Evolutionary conservation across 2,113 vertebrate species (phyloP).

Genomic region (Oreochromis tanganicae): DNA sequence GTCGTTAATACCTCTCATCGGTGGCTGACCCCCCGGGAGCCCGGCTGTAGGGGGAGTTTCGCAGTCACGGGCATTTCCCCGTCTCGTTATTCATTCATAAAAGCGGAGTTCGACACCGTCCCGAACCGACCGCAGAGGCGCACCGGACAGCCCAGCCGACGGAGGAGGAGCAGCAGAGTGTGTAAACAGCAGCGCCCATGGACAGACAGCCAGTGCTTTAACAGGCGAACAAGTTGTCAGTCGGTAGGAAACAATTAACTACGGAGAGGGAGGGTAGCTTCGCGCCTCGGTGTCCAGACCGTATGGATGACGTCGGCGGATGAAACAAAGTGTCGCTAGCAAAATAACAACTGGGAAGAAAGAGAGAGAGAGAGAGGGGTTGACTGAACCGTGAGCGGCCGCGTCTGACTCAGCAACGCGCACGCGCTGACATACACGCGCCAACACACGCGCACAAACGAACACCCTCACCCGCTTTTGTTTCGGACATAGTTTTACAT

Average conservation of each 20-base stretch:
- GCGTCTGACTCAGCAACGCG: constrained; percentile 71
- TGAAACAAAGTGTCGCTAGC: constrained; percentile 21
- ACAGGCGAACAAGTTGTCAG: constrained; percentile 54
- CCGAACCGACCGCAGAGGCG: constrained; percentile 50
- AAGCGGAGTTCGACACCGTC: constrained; percentile 43
- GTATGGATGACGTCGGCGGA: constrained; percentile 44
- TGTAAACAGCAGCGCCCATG: constrained; percentile 48
- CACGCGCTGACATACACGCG: not conserved
- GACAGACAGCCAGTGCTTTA: constrained; percentile 50
- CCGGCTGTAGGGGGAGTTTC: constrained; percentile 37
- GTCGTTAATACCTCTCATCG: constrained; percentile 63
- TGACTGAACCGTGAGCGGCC: not conserved
- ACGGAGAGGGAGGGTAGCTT: not conserved
- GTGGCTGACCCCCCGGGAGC: constrained; percentile 46
- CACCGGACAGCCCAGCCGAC: constrained; percentile 41
- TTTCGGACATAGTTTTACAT: not conserved
- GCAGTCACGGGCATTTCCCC: constrained; percentile 43
- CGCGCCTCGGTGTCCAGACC: constrained; percentile 5
- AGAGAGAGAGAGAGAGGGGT: not conserved
- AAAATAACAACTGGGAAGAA: not conserved
- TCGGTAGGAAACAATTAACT: constrained; percentile 1
- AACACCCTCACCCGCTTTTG: not conserved
- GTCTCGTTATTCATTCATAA: constrained; percentile 67
- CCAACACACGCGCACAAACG: not conserved
- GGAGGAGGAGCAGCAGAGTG: not conserved